Evolutionary conservation across 1,140 invertebrate species (phyloP).

Genomic region (Heliothis subflexa): DNA sequence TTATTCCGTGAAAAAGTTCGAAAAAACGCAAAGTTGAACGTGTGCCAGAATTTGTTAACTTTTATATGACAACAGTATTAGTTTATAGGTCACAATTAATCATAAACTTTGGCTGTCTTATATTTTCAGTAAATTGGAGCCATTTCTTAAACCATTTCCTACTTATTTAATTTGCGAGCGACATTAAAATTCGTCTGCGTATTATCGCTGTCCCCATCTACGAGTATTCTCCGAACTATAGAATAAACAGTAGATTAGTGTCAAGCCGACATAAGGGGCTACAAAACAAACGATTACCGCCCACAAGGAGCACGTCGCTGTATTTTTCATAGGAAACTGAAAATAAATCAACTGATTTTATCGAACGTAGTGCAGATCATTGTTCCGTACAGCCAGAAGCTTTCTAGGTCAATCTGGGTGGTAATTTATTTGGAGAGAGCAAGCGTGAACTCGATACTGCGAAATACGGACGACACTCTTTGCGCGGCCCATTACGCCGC

Average conservation of each 20-base stretch:
- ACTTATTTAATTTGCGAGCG: conserved; percentile 8
- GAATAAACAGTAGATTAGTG: conserved; percentile 18
- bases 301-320: conserved; percentile 28
- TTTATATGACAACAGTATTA: conserved; percentile 42
- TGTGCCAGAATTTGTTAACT: conserved; percentile 29
- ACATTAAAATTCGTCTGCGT: conserved; percentile 1
- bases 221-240: conserved; percentile 24
- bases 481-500: conserved; percentile 50
- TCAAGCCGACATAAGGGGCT: conserved; percentile 9
- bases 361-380: conserved; percentile 55
- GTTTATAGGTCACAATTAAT: conserved; percentile 34
- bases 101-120: conserved; percentile 23
- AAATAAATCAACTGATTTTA: conserved; percentile 48
- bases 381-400: conserved; percentile 60
- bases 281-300: conserved; percentile 36
- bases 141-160: conserved; percentile 11
- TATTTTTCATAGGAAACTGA: conserved; percentile 43
- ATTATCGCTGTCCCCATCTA: conserved; percentile 20
- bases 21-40: conserved; percentile 31
- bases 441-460: conserved; percentile 67
- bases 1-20: conserved; percentile 31
- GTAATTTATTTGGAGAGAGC: conserved; percentile 74
- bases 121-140: conserved; percentile 7
- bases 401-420: conserved; percentile 74
- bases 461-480: conserved; percentile 60